Evolutionary conservation across 2,888 invertebrate species (phyloP).

Genomic region (Thymelicus lineola): DNA sequence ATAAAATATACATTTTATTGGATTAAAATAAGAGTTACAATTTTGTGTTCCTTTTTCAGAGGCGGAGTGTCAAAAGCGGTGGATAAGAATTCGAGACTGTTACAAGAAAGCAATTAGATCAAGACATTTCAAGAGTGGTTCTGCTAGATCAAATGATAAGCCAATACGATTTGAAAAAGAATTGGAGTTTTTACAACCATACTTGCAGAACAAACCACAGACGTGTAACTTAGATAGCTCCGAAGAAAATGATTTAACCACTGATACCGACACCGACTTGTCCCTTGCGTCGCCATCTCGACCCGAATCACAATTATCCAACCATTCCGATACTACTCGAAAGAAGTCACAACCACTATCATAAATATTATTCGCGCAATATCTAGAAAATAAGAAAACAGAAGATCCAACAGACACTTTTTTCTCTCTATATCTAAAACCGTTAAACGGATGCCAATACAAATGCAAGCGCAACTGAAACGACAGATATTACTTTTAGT

Average conservation of each 20-base stretch:
- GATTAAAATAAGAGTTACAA: too few species aligned
- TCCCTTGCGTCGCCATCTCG: slow-evolving; percentile 23
- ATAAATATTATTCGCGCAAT: slow-evolving; percentile 34
- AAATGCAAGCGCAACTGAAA: slow-evolving; percentile 26
- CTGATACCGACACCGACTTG: slow-evolving; percentile 37
- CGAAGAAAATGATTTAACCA: slow-evolving; percentile 40
- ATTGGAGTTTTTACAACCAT: slow-evolving; percentile 40
- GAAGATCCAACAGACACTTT: slow-evolving; percentile 37
- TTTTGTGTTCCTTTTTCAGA: too few species aligned
- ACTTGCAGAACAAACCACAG: slow-evolving; percentile 42
- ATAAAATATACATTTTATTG: too few species aligned
- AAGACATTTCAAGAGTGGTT: slow-evolving; percentile 41
- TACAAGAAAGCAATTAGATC: slow-evolving; percentile 24
- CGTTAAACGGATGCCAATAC: slow-evolving; percentile 21
- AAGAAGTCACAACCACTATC: slow-evolving; percentile 34
- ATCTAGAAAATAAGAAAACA: slow-evolving; percentile 32
- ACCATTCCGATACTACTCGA: slow-evolving; percentile 17
- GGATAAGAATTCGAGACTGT: slow-evolving; percentile 41
- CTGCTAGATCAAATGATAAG: slow-evolving; percentile 39
- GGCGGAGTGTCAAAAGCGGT: too few species aligned
- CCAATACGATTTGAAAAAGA: background rate
- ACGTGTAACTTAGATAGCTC: slow-evolving; percentile 42
- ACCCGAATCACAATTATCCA: slow-evolving; percentile 32
- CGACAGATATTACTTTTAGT: slow-evolving; percentile 26
- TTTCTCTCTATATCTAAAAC: slow-evolving; percentile 32